phyloP scores from a whole-genome alignment of 1,140 invertebrate genomes.

The Aphelinus atriplicis region DNA sequence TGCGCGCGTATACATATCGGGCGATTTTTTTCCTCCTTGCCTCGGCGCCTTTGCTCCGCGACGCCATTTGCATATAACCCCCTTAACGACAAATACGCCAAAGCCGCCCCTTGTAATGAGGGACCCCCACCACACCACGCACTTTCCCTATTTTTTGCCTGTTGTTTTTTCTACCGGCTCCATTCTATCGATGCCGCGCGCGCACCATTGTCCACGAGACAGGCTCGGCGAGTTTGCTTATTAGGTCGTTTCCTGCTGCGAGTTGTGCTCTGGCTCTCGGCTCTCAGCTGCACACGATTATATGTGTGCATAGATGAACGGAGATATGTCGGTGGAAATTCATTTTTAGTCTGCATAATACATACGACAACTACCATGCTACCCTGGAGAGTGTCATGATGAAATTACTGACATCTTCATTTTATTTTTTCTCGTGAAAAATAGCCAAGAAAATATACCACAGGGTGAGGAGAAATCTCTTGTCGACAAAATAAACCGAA shows the following conservation, averaged over 20 bases:
- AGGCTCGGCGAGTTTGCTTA: conserved; percentile 20
- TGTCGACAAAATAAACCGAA: too few species aligned
- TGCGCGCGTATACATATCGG: conserved; percentile 43
- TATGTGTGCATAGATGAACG: too few species aligned
- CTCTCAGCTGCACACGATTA: too few species aligned
- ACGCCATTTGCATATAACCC: conserved; percentile 64
- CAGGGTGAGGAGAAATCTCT: too few species aligned
- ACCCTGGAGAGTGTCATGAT: too few species aligned
- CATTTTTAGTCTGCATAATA: too few species aligned
- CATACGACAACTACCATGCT: too few species aligned
- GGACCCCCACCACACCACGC: conserved; percentile 42
- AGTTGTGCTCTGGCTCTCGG: too few species aligned
- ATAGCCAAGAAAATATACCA: too few species aligned
- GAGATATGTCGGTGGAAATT: too few species aligned
- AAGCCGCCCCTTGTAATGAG: conserved; percentile 62
- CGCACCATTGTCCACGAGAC: conserved; percentile 30
- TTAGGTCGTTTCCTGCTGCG: conserved; percentile 34
- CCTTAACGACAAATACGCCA: conserved; percentile 64
- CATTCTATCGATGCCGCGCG: background rate
- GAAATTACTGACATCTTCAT: too few species aligned
- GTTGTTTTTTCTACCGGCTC: conserved; percentile 55
- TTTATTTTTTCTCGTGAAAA: too few species aligned
- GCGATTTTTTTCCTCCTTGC: conserved; percentile 52
- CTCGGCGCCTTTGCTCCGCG: conserved; percentile 36
- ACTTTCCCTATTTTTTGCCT: conserved; percentile 49